Base-by-base conservation (phyloP, 2,888 invertebrate species). In the Stenodera caucasica region DNA sequence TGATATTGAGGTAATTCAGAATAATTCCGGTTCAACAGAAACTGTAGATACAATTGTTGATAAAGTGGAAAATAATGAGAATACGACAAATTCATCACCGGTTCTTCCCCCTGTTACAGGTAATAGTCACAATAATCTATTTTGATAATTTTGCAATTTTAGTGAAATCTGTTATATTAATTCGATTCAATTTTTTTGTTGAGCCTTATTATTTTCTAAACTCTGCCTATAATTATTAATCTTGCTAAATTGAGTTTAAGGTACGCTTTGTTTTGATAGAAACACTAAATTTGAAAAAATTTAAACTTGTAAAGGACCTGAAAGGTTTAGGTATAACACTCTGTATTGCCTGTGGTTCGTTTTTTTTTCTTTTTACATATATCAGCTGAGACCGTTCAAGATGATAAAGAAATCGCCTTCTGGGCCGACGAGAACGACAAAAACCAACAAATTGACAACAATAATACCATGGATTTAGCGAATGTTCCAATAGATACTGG, bases 291-390 rank as follows among this genome's bases (percentile, higher is more conserved):
- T 50, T 33, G 7, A n/a, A 14, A 9, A 40, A 55, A 30, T 37
- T 56, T 55, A 56, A 26, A 57, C 45, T 65, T 55, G n/a, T n/a
- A n/a, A n/a, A n/a, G n/a, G 63, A 58, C 60, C 58, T 50, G 4
- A 30, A 65, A 63, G 67, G 58, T 66, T 64, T 67, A 64, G 68
- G 66, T 74, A 67, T 74, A 74, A 76, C 73, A 72, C n/a, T n/a
- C n/a, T n/a, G n/a, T 70, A 63, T 68, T 73, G 63, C 67, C 66
- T 72, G 68, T 72, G 73, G 72, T 67, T n/a, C n/a, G n/a, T n/a
- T n/a, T n/a, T 71, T 63, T 68, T 60, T 63, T 63, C 64, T 70
- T 69, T 71, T 72, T 71, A 64, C 69, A 67, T 70, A 71, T 70
- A 68, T 67, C 65, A 75, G 75, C 70, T 56, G 73, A 75, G 60